These are phyloP conservation scores for Clinocottus analis DNA, from an alignment of 2,113 vertebrate species.

Conservation along the genomic window DNA sequence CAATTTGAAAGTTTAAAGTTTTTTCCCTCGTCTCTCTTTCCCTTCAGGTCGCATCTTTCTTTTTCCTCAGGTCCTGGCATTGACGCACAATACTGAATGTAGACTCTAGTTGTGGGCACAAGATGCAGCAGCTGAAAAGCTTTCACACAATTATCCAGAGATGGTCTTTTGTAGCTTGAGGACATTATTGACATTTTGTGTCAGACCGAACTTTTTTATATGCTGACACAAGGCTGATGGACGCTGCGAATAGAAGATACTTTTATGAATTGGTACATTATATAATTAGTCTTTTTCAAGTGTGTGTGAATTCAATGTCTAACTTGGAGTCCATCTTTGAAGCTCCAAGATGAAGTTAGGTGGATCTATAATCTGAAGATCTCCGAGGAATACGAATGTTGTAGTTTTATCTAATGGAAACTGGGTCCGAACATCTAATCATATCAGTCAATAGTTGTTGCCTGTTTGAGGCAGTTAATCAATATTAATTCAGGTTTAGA, in stretches of 20 bases:
- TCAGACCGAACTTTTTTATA: background rate
- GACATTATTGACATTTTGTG: constrained; percentile 31
- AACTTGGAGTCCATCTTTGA: background rate
- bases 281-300: background rate
- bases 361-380: background rate
- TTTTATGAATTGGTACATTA: background rate
- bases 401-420: background rate
- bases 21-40: constrained; percentile 14
- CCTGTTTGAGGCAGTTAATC: constrained; percentile 26
- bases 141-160: constrained; percentile 6
- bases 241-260: background rate
- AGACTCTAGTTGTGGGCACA: constrained; percentile 17
- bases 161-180: constrained; percentile 24
- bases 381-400: background rate
- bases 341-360: background rate
- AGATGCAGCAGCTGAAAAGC: constrained; percentile 20
- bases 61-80: constrained; percentile 40
- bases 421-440: background rate
- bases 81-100: constrained; percentile 34
- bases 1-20: constrained; percentile 45
- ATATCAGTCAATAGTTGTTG: background rate
- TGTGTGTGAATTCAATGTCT: background rate
- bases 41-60: constrained; percentile 13
- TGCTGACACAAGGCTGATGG: background rate
- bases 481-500: constrained; percentile 20